Conservation (phyloP, 2,888 invertebrate genomes). For the Drosophila neonasuta region DNA sequence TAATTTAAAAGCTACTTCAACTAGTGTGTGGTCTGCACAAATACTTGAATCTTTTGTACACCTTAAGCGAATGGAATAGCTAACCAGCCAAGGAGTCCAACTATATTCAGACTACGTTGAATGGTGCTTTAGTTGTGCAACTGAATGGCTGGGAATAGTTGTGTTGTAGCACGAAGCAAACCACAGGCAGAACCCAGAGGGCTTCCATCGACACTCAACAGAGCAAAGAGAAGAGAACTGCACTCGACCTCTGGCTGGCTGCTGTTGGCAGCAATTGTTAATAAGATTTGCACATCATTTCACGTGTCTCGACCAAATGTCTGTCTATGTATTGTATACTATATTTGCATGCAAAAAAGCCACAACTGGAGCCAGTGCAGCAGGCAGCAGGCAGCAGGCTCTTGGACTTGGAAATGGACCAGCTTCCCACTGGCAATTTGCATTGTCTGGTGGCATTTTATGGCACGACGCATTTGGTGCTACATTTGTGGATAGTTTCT, state of each 20-base stretch:
- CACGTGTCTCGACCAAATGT: conserved; percentile 70
- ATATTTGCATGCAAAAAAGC: conserved; percentile 73
- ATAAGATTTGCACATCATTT: conserved; percentile 77
- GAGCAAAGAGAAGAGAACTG: conserved; percentile 23
- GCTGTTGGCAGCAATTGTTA: conserved; percentile 74
- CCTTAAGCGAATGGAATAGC: conserved; percentile 6
- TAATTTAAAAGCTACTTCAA: background rate
- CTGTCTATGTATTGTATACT: conserved; percentile 50
- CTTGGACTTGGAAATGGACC: background rate
- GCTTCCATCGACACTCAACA: conserved; percentile 4
- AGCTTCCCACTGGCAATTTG: conserved; percentile 40
- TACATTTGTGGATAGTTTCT: conserved; percentile 45
- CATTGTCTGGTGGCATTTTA: conserved; percentile 68
- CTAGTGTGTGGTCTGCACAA: conserved; percentile 2
- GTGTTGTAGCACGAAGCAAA: background rate
- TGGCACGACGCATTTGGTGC: conserved; percentile 42
- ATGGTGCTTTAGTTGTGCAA: conserved; percentile 33
- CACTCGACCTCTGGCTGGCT: conserved; percentile 42
- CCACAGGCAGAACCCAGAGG: conserved; percentile 23
- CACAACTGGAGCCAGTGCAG: conserved; percentile 53
- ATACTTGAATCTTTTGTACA: conserved; percentile 12
- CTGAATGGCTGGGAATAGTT: conserved; percentile 7
- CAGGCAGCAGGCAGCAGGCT: conserved; percentile 14
- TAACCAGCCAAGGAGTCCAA: conserved; percentile 15
- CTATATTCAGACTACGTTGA: conserved; percentile 34